These are phyloP conservation scores for Dichetophora obliterata DNA, from an alignment of 2,888 invertebrate genomes.

Conservation along the genomic window DNA sequence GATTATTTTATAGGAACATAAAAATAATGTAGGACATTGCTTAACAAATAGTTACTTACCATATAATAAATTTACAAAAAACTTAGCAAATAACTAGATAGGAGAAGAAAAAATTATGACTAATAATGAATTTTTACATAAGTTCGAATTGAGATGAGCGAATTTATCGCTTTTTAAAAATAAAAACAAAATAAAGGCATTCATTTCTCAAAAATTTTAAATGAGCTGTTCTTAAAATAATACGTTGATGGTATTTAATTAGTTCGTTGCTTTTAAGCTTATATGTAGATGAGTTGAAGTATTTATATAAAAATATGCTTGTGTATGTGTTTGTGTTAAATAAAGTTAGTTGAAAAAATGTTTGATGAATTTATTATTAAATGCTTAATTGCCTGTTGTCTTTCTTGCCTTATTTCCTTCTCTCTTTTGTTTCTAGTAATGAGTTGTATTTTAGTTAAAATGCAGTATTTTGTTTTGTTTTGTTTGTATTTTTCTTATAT, in stretches of 20 bases:
- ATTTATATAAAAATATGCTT: background rate
- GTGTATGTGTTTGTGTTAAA: background rate
- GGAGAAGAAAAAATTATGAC: too few relatives aligned
- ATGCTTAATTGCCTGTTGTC: background rate
- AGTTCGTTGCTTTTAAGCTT: slow-evolving; percentile 14
- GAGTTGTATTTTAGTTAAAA: slow-evolving; percentile 35
- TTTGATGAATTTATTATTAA: background rate
- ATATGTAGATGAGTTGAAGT: background rate
- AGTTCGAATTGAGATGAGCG: background rate
- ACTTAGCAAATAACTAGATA: background rate
- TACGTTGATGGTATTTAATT: background rate
- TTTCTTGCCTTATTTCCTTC: background rate
- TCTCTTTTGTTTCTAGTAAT: slow-evolving; percentile 25
- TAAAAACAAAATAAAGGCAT: background rate
- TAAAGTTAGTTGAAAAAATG: background rate
- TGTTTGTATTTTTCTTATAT: slow-evolving; percentile 29
- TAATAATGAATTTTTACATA: slow-evolving; percentile 7
- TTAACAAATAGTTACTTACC: background rate
- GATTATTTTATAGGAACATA: slow-evolving; percentile 42
- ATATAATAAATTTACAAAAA: slow-evolving; percentile 5
- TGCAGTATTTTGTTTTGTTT: slow-evolving; percentile 40
- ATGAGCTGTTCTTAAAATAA: background rate
- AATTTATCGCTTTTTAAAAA: background rate
- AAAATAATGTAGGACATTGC: slow-evolving; percentile 32
- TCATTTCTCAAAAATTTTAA: background rate